Evolutionary conservation across 2,797 vertebrate genomes (phyloP).

Genomic region (Microcaecilia unicolor): DNA sequence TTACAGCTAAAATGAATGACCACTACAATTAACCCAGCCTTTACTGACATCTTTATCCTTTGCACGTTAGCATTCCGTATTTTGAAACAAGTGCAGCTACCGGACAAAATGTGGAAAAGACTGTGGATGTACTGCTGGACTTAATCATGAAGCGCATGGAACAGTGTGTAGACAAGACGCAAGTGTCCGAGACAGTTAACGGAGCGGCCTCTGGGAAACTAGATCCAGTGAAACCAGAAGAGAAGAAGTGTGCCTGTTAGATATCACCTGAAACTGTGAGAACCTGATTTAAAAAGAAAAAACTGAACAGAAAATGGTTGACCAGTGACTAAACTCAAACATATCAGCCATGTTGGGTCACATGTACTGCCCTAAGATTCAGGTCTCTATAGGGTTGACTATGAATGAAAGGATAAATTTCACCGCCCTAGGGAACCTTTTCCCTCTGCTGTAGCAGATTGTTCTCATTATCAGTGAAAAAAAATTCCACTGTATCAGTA

Average conservation of each 20-base stretch:
- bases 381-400: conserved; percentile 11
- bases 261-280: conserved; percentile 4
- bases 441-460: conserved; percentile 4
- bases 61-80: conserved; percentile 74
- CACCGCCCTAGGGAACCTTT: conserved; percentile 4
- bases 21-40: too few species aligned
- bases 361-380: too few species aligned
- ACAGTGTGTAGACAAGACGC: conserved; percentile 82
- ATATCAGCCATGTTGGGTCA: too few species aligned
- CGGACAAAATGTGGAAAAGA: conserved; percentile 76
- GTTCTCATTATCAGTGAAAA: background rate
- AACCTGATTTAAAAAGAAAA: too few species aligned
- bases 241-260: conserved; percentile 86
- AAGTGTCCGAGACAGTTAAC: conserved; percentile 56
- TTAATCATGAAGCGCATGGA: conserved; percentile 97
- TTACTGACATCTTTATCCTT: too few species aligned
- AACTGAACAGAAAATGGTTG: background rate
- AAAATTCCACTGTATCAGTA: background rate
- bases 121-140: conserved; percentile 81
- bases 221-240: conserved; percentile 35
- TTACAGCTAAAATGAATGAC: too few species aligned
- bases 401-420: conserved; percentile 3
- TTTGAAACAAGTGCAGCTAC: conserved; percentile 90
- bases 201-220: conserved; percentile 71
- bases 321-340: conserved; percentile 6